A percentile compares a stretch with the other conserved stretches of the same genome.
Evolutionary conservation across 2,797 vertebrate species (phyloP).

Genomic region (Neoniphon sammara): DNA sequence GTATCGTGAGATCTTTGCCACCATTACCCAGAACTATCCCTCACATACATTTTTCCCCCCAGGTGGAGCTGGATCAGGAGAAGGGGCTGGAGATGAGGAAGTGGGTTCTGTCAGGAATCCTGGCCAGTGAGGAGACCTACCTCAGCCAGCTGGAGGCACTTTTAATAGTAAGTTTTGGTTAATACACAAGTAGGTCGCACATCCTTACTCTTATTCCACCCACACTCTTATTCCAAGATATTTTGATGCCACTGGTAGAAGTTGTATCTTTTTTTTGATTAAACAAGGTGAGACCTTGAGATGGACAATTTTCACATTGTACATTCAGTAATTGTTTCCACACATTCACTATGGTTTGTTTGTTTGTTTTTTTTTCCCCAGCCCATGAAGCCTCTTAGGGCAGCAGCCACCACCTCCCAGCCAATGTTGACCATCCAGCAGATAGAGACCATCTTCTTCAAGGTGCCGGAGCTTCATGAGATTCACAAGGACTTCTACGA

Average conservation of each 20-base stretch:
- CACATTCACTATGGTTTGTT: neutral
- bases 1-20: no score
- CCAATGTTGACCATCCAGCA: slow-evolving; percentile 93
- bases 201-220: neutral
- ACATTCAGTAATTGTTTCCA: neutral
- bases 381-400: slow-evolving; percentile 99
- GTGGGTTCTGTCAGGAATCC: slow-evolving; percentile 96
- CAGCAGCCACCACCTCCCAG: slow-evolving; percentile 97
- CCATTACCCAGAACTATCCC: neutral
- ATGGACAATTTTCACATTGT: neutral
- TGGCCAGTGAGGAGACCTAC: slow-evolving; percentile 94
- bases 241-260: no score
- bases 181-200: neutral
- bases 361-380: slow-evolving; percentile 63
- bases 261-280: no score
- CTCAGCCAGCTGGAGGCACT: slow-evolving; percentile 93
- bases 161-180: slow-evolving; percentile 85
- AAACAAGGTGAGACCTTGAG: no score
- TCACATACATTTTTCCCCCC: neutral
- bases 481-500: slow-evolving; percentile 99
- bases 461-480: slow-evolving; percentile 97
- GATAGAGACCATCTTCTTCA: slow-evolving; percentile 99
- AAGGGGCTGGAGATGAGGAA: slow-evolving; percentile 96
- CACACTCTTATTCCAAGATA: no score
- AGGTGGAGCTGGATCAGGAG: slow-evolving; percentile 92